Conservation (phyloP, 2,113 vertebrate genomes). For the Morphnarchus princeps region DNA sequence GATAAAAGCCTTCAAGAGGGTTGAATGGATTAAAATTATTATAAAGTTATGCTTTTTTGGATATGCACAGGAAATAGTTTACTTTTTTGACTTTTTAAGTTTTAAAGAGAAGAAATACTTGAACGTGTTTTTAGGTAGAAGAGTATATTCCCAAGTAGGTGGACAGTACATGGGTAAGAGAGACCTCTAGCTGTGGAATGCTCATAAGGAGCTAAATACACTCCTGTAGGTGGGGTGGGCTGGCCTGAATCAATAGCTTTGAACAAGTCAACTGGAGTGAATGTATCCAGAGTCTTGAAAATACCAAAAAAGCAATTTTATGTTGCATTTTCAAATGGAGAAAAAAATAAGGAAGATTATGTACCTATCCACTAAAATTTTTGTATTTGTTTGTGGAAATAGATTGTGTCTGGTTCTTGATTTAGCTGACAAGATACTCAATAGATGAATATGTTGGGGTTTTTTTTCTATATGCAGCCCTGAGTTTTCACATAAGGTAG, state of each 20-base stretch:
- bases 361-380: background rate
- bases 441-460: background rate
- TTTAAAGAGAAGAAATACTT: background rate
- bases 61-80: background rate
- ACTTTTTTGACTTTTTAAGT: background rate
- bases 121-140: background rate
- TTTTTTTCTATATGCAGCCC: background rate
- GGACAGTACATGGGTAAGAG: background rate
- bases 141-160: background rate
- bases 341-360: background rate
- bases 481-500: background rate
- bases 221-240: background rate
- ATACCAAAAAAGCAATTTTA: background rate
- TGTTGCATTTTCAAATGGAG: background rate
- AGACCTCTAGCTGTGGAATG: background rate
- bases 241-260: background rate
- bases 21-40: background rate
- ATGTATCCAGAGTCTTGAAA: background rate
- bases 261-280: background rate
- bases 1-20: background rate
- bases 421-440: background rate
- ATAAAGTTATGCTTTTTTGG: background rate
- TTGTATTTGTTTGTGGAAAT: background rate
- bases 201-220: background rate
- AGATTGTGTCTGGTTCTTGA: background rate